Conservation (phyloP, 2,888 invertebrate species). For the Coelopa pilipes region DNA sequence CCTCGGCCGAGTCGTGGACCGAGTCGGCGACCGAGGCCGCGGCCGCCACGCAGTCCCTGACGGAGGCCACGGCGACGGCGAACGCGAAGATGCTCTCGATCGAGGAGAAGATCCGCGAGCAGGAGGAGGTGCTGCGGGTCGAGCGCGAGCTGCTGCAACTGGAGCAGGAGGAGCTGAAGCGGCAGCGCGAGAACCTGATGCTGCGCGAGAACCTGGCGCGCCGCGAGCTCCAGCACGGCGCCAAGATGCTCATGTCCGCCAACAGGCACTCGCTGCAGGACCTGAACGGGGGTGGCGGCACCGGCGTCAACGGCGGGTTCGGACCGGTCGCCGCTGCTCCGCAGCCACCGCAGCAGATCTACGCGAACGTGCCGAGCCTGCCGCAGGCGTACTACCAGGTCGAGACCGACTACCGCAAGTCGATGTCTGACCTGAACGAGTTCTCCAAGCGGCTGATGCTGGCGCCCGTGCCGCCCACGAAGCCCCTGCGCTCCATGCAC, state of each 20-base stretch:
- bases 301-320: conserved; percentile 46
- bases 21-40: conserved; percentile 61
- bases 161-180: conserved; percentile 80
- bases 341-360: conserved; percentile 49
- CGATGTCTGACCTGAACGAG: conserved; percentile 72
- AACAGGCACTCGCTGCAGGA: conserved; percentile 75
- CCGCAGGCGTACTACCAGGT: conserved; percentile 60
- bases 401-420: conserved; percentile 70
- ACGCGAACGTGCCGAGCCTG: conserved; percentile 58
- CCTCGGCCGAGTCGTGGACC: conserved; percentile 61
- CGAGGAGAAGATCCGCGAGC: conserved; percentile 75
- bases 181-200: conserved; percentile 78
- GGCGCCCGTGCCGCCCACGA: conserved; percentile 69
- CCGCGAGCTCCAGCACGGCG: conserved; percentile 67
- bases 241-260: conserved; percentile 66
- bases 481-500: conserved; percentile 68
- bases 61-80: conserved; percentile 61
- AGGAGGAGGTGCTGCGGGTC: conserved; percentile 81
- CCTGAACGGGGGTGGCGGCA: conserved; percentile 63
- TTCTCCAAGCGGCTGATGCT: conserved; percentile 61
- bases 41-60: conserved; percentile 67
- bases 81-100: conserved; percentile 72
- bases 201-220: conserved; percentile 74
- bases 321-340: conserved; percentile 25
- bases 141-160: conserved; percentile 81